Base-by-base conservation (phyloP, 2,113 vertebrate species). In the Zapus hudsonius region DNA sequence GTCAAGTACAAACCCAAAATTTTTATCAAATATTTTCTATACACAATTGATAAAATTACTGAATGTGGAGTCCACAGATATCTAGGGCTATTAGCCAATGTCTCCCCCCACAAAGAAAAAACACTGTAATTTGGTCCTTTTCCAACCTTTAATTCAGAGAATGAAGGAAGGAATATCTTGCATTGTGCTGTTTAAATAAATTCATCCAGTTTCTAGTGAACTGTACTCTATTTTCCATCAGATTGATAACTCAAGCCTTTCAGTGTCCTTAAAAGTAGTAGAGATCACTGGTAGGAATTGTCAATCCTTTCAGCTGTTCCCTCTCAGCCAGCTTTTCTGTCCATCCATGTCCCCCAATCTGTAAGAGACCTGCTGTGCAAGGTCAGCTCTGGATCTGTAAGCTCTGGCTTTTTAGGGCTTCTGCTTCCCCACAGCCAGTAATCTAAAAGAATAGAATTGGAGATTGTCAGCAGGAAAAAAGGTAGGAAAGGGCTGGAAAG, bases 301-400 rank as follows among this genome's bases (percentile, higher is more conserved):
- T 16, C 4, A 52, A 11, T 40, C 29, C 1, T 23, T 40, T 57
- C 29, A 11, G 9, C 3, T 23, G 0, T 44, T 16, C 40, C 23
- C 15, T 33, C 19, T 19, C 20, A 31, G n/a, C 2, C 1, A 12
- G 8, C 8, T 44, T 69, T 42, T 31, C 31, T 0, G 10, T 27
- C 9, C 4, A 23, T 47, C 61, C 70, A 3, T 7, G 87, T 57
- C 27, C 47, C 80, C 25, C 1, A 19, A 10, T 5, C 61, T 38
- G 31, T 0, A 75, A 4, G 0, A 84, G 79, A 40, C n/a, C 33
- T 78, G 25, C 22, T 63, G 22, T 74, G 66, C 19, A 20, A 22
- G 38, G 40, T 25, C 13, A 47, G 11, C 15, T n/a, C 40, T 70
- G 6, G 64, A 3, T 23, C 11, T 6, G 42, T 29, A 42, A 4